phyloP scores from a whole-genome alignment of 2,888 invertebrate genomes.

The Copidosoma aretas region DNA sequence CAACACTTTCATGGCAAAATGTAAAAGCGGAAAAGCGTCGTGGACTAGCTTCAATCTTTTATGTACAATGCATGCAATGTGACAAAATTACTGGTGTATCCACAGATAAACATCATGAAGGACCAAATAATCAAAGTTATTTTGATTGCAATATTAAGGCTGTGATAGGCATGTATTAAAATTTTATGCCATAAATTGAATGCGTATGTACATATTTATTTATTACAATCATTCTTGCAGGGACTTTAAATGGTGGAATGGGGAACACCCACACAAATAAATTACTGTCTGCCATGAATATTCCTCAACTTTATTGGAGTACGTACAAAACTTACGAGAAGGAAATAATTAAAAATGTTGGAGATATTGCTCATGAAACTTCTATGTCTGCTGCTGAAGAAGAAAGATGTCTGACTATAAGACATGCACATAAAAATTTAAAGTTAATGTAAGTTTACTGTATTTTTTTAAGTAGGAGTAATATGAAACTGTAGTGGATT shows the following conservation, averaged over 20 bases:
- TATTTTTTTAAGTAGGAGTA: too few relatives aligned
- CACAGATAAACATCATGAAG: neutral
- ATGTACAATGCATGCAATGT: slow-evolving; percentile 31
- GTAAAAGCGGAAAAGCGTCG: slow-evolving; percentile 28
- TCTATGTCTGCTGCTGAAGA: slow-evolving; percentile 30
- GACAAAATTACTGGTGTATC: neutral
- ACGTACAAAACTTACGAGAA: slow-evolving; percentile 30
- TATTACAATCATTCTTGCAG: slow-evolving; percentile 2
- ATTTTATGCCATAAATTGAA: neutral
- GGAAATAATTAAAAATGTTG: slow-evolving; percentile 23
- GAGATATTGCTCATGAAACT: slow-evolving; percentile 31
- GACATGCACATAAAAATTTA: slow-evolving; percentile 28
- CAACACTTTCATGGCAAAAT: slow-evolving; percentile 27
- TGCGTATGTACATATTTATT: neutral
- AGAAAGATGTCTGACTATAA: slow-evolving; percentile 35
- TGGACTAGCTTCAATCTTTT: slow-evolving; percentile 32
- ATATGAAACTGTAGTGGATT: too few relatives aligned
- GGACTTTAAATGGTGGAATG: slow-evolving; percentile 33
- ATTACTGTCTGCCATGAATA: slow-evolving; percentile 25
- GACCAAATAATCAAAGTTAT: slow-evolving; percentile 2
- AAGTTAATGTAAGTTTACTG: slow-evolving; percentile 19
- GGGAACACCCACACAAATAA: slow-evolving; percentile 38
- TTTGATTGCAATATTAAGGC: slow-evolving; percentile 24
- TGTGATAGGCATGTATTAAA: slow-evolving; percentile 18
- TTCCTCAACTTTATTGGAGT: slow-evolving; percentile 30